Conservation (phyloP, 2,888 invertebrate genomes). For the Dicyrtoma fusca region DNA sequence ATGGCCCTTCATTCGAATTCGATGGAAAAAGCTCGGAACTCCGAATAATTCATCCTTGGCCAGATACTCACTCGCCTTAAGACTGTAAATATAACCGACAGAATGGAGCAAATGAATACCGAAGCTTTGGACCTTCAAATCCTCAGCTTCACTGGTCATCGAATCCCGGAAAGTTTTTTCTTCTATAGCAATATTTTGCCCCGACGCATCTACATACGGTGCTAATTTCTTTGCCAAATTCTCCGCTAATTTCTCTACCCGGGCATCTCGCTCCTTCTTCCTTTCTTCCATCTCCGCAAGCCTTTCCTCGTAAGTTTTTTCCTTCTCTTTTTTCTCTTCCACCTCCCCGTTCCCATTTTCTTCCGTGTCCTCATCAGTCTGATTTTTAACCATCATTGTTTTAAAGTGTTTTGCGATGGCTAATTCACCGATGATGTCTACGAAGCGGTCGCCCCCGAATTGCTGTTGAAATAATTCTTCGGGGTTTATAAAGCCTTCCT, state of each 20-base stretch:
- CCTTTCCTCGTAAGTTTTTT: conserved; percentile 52
- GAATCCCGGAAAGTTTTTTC: conserved; percentile 46
- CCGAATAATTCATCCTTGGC: conserved; percentile 55
- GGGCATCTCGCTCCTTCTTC: conserved; percentile 51
- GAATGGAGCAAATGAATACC: conserved; percentile 55
- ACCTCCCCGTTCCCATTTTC: conserved; percentile 34
- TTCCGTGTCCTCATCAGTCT: conserved; percentile 46
- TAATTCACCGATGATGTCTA: conserved; percentile 56
- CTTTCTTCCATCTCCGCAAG: conserved; percentile 52
- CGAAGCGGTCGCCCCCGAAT: conserved; percentile 56
- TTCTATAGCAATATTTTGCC: conserved; percentile 27
- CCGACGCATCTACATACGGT: conserved; percentile 41
- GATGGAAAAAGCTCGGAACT: conserved; percentile 53
- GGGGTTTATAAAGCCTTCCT: conserved; percentile 56
- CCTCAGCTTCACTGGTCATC: conserved; percentile 53
- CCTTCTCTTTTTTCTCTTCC: conserved; percentile 24
- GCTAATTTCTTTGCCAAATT: conserved; percentile 51
- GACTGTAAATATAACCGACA: conserved; percentile 54
- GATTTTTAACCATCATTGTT: conserved; percentile 53
- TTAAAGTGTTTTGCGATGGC: conserved; percentile 56
- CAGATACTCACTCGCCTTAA: conserved; percentile 54
- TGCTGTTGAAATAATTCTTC: conserved; percentile 56
- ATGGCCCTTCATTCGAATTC: conserved; percentile 55
- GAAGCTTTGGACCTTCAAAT: conserved; percentile 55
- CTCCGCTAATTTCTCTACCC: conserved; percentile 50